Conservation (phyloP, 2,113 vertebrate genomes). For the Rhagologus leucostigma region DNA sequence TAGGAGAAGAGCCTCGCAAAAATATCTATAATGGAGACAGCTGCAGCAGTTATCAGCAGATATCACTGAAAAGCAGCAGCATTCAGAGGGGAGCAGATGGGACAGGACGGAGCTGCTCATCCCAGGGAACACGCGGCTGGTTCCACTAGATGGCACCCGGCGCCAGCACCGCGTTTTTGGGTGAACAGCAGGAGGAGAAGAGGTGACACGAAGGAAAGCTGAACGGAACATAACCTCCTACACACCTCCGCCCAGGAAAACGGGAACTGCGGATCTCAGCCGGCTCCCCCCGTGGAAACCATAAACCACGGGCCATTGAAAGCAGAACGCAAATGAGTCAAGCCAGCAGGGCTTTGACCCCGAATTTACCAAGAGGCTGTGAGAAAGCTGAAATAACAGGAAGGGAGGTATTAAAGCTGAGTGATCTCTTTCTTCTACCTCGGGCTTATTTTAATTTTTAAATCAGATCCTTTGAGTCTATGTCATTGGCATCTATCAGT, state of each 20-base stretch:
- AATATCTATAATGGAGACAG: neutral
- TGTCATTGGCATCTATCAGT: neutral
- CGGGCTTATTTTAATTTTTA: neutral
- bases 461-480: neutral
- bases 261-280: neutral
- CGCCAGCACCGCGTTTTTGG: neutral
- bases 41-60: neutral
- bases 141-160: conserved; percentile 75
- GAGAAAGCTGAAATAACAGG: neutral
- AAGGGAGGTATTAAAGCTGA: neutral
- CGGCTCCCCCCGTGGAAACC: neutral
- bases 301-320: neutral
- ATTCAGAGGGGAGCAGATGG: neutral
- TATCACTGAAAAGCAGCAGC: neutral
- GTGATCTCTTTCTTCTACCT: neutral
- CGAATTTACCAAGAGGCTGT: neutral
- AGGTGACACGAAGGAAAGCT: neutral
- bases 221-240: neutral
- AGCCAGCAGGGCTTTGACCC: neutral
- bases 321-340: neutral
- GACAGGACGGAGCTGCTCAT: fast-evolving
- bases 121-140: fast-evolving
- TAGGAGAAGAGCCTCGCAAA: neutral
- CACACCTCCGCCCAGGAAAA: neutral
- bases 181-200: neutral